Percentiles rank a stretch among this genome's conserved stretches.
phyloP scores from a whole-genome alignment of 2,888 invertebrate genomes.

The Piscicola geometra region DNA sequence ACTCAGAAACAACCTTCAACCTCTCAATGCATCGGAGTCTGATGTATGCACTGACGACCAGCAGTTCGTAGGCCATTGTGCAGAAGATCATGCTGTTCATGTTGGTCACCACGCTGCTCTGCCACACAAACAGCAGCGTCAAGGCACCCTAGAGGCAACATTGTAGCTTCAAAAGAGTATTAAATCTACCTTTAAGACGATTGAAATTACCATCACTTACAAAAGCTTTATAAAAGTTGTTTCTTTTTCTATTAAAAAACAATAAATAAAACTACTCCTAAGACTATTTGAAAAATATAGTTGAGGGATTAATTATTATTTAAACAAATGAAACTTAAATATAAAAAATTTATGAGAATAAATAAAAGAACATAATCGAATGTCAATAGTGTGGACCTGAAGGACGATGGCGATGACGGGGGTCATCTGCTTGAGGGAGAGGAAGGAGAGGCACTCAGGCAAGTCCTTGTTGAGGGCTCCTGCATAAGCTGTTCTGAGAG shows the following conservation, averaged over 20 bases:
- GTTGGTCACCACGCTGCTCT: constrained; percentile 31
- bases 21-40: constrained; percentile 3
- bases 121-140: constrained; percentile 25
- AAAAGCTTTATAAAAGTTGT: no score
- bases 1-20: no score
- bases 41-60: constrained; percentile 34
- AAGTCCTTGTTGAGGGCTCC: constrained; percentile 19
- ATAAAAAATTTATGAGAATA: no score
- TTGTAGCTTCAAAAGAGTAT: no score
- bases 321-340: not conserved
- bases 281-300: no score
- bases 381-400: no score
- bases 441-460: constrained; percentile 7
- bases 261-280: no score
- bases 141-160: constrained; percentile 2
- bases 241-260: no score
- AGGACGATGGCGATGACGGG: constrained; percentile 17
- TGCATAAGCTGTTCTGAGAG: constrained; percentile 5
- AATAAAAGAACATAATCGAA: no score
- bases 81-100: constrained; percentile 39
- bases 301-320: no score
- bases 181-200: no score
- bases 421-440: constrained; percentile 12
- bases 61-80: constrained; percentile 32
- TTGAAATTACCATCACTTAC: no score